A percentile compares a stretch with the other conserved stretches of the same genome.
Conservation (phyloP, 2,888 invertebrate genomes). For the Drosophila rellima region DNA sequence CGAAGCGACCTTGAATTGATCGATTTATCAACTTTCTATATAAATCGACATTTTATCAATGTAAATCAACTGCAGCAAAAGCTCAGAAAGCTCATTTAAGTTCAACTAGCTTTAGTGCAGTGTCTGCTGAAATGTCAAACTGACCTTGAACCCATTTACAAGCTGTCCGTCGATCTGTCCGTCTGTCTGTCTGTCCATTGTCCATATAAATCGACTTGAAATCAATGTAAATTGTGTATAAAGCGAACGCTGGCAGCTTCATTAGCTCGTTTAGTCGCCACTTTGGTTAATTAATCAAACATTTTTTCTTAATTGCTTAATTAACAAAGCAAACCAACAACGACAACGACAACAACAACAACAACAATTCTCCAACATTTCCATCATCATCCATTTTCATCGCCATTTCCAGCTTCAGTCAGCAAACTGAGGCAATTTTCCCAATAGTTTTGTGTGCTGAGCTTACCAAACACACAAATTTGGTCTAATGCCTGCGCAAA, state of each 20-base stretch:
- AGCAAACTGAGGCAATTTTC: conserved; percentile 25
- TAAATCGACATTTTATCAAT: neutral
- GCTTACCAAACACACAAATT: conserved; percentile 2
- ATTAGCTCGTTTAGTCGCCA: conserved; percentile 54
- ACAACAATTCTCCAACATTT: conserved; percentile 21
- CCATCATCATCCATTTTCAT: conserved; percentile 40
- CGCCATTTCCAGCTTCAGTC: conserved; percentile 17
- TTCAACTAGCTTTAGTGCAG: neutral
- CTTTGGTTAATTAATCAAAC: conserved; percentile 66
- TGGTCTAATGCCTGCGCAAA: conserved; percentile 53
- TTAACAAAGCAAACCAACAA: conserved; percentile 39
- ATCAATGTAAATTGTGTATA: conserved; percentile 58
- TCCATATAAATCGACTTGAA: conserved; percentile 26
- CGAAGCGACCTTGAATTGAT: neutral
- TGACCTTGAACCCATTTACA: conserved; percentile 56
- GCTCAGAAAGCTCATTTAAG: conserved; percentile 3
- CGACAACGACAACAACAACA: too few species aligned
- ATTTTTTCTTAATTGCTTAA: conserved; percentile 71
- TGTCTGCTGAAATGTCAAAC: conserved; percentile 9
- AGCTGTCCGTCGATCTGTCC: conserved; percentile 6
- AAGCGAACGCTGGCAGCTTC: conserved; percentile 41
- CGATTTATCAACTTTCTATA: neutral
- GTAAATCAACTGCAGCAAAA: neutral
- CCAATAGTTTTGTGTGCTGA: conserved; percentile 8
- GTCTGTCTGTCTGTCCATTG: neutral